Conservation (phyloP, 2,797 vertebrate genomes). For the Picus viridis region DNA sequence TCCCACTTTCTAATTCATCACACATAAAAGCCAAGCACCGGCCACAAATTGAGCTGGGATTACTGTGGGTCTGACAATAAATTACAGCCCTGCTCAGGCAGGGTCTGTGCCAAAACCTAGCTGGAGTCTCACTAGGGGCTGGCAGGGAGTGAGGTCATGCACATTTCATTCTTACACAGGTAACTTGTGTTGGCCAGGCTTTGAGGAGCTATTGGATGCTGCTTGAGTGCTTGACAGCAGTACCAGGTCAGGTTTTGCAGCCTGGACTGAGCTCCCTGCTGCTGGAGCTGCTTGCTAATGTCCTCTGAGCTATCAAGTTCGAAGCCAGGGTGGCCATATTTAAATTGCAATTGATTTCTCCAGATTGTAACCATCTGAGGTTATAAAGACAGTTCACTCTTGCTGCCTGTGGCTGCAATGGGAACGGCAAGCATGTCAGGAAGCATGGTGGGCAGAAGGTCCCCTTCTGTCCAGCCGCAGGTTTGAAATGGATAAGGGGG, state of each 20-base stretch:
- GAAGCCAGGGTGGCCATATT: neutral
- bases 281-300: neutral
- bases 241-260: neutral
- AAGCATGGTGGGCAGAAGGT: neutral
- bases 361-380: neutral
- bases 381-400: neutral
- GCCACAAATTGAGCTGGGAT: slow-evolving; percentile 40
- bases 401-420: neutral
- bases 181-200: neutral
- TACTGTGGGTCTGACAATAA: neutral
- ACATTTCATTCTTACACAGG: neutral
- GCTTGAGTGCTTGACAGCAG: neutral
- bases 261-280: neutral
- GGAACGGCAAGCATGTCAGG: neutral
- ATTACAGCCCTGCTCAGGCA: neutral
- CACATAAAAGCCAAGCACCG: neutral
- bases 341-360: neutral
- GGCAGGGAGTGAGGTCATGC: neutral
- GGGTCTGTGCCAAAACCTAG: neutral
- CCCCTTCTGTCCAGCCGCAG: neutral
- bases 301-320: neutral
- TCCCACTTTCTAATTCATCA: slow-evolving; percentile 48
- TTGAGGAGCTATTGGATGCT: neutral
- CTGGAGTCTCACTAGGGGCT: neutral
- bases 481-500: neutral